Conservation (phyloP, 2,888 invertebrate genomes). For the Heliconius aoede region DNA sequence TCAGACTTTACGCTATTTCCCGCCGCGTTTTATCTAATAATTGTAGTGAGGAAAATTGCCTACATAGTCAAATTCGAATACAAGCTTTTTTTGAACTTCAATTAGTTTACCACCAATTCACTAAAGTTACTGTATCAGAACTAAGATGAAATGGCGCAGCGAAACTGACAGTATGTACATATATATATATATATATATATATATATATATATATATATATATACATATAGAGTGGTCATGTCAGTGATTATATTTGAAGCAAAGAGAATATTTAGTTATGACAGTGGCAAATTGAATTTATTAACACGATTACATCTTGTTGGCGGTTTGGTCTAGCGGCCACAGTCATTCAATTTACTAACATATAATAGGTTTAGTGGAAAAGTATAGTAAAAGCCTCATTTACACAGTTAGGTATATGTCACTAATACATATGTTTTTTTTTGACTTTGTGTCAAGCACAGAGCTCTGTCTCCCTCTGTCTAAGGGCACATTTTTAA, state of each 20-base stretch:
- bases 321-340: not conserved
- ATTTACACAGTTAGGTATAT: not conserved
- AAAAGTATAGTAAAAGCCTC: not conserved
- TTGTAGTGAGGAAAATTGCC: too few relatives aligned
- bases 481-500: too few relatives aligned
- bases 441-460: too few relatives aligned
- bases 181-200: not conserved
- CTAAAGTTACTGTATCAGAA: too few relatives aligned
- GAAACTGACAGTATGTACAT: too few relatives aligned
- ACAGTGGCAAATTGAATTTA: conserved; percentile 19
- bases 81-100: too few relatives aligned
- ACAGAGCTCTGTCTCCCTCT: too few relatives aligned
- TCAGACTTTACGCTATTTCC: not conserved
- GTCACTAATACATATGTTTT: not conserved
- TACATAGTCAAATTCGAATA: too few relatives aligned
- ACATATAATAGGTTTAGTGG: not conserved
- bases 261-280: conserved; percentile 12
- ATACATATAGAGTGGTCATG: not conserved
- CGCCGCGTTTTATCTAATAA: too few relatives aligned
- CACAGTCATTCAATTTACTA: conserved; percentile 1
- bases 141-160: too few relatives aligned
- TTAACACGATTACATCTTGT: not conserved
- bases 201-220: not conserved
- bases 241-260: not conserved
- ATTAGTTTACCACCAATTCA: too few relatives aligned